phyloP scores from a whole-genome alignment of 2,113 vertebrate genomes.

The Tenrec ecaudatus region DNA sequence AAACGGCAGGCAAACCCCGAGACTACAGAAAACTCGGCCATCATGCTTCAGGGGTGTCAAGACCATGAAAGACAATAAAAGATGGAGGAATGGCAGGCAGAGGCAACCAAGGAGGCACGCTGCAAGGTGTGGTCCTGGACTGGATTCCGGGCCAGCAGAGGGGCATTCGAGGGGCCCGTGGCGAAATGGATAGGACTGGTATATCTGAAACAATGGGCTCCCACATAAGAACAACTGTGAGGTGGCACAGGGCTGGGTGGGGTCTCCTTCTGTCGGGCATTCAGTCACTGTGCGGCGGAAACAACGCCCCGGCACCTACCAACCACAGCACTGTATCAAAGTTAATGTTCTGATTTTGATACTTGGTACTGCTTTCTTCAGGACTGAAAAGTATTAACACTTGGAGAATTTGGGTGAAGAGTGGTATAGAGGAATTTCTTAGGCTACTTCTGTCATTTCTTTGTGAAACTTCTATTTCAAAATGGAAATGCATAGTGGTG shows the following conservation, averaged over 20 bases:
- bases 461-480: slow-evolving; percentile 29
- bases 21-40: background rate
- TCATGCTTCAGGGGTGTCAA: background rate
- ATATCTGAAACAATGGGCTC: no score
- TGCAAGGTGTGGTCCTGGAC: background rate
- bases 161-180: background rate
- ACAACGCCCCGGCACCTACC: no score
- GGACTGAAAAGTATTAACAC: slow-evolving; percentile 5
- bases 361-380: background rate
- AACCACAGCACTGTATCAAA: background rate
- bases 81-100: background rate
- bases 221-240: no score
- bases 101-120: background rate
- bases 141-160: background rate
- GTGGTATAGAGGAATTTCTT: slow-evolving; percentile 24
- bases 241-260: no score
- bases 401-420: background rate
- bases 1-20: slow-evolving; percentile 4
- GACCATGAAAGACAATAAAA: background rate
- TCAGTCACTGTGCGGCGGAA: no score
- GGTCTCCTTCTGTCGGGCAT: no score
- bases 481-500: background rate
- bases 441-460: background rate
- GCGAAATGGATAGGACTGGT: background rate
- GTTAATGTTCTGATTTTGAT: slow-evolving; percentile 40